Base-by-base conservation (phyloP, 1,140 invertebrate genomes). In the Diorhabda carinulata region DNA sequence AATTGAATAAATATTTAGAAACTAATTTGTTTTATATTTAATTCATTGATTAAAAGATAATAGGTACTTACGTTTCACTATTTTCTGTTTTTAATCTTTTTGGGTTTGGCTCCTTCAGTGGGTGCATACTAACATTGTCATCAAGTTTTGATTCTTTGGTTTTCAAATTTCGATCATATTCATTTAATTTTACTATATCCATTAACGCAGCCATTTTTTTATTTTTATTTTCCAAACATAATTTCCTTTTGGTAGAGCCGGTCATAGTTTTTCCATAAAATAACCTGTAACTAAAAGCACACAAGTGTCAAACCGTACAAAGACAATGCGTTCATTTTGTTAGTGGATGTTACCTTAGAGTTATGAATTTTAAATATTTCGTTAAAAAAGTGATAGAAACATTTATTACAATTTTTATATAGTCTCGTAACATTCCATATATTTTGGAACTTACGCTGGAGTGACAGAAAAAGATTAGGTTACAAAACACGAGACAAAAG, bases 121-220 rank as follows among this genome's bases (percentile, higher is more conserved):
- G 61, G 9, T 62, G 43, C 43, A 42, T 58, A 40, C 61, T 57
- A 25, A 47, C 56, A 44, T 68, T 63, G 10, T 70, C 45, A 57
- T 61, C 67, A 43, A 69, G 59, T 47, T 68, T 64, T 40, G 60
- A 61, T 43, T 71, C 69, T 69, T 74, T 71, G 44, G 61, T 69
- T 74, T 76, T 79, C 41, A 72, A 70, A 58, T 41, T 59, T 61
- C 81, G 77, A 69, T 89, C 87, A 61, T 82, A 82, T 69, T 89
- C 87, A 76, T 89, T 89, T 43, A 89, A 78, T 78, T 85, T 84
- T 45, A 86, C 82, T 57, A 89, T 80, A 78, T 87, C 84, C 9
- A 87, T 81, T 72, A 88, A 81, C 3, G 88, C 88, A 25, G 83
- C 82, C 73, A 88, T 81, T 81, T 89, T 89, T 77, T 86, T 86